Evolutionary conservation across 2,888 invertebrate genomes (phyloP).

Genomic region (Sinentomon sp.): DNA sequence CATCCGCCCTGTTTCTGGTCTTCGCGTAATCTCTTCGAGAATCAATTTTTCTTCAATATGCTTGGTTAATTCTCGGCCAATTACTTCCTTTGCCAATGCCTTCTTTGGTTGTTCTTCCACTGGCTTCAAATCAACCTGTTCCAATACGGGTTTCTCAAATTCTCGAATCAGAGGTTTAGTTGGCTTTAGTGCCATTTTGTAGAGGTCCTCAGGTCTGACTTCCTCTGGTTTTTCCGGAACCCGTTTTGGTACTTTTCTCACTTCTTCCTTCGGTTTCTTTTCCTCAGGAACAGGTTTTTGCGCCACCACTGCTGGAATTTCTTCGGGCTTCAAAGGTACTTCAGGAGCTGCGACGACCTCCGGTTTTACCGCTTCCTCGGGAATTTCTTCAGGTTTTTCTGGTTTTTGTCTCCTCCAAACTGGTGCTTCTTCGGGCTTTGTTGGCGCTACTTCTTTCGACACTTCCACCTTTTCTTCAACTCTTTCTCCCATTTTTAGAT

Average conservation of each 20-base stretch:
- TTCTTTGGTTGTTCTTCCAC: constrained; percentile 5
- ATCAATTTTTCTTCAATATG: too few relatives aligned
- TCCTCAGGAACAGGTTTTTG: constrained; percentile 16
- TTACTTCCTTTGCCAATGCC: too few relatives aligned
- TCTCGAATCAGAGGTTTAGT: background rate
- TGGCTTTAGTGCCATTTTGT: background rate
- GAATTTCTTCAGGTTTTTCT: background rate
- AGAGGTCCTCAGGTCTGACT: background rate
- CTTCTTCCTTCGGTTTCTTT: constrained; percentile 20
- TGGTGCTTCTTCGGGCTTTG: background rate
- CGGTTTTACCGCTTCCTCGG: background rate
- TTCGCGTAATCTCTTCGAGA: background rate
- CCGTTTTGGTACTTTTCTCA: constrained; percentile 23
- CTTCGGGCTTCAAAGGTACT: background rate
- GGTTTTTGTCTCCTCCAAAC: too few relatives aligned
- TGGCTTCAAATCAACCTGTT: constrained; percentile 1
- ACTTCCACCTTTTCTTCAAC: too few relatives aligned
- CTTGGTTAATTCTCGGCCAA: too few relatives aligned
- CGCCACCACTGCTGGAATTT: background rate
- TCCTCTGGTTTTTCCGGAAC: constrained; percentile 15
- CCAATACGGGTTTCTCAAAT: too few relatives aligned
- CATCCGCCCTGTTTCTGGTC: background rate
- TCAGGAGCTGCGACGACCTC: background rate
- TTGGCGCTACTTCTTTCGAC: too few relatives aligned
- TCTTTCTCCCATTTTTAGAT: background rate